phyloP scores from a whole-genome alignment of 2,888 invertebrate species.

The Lamproptera curius region DNA sequence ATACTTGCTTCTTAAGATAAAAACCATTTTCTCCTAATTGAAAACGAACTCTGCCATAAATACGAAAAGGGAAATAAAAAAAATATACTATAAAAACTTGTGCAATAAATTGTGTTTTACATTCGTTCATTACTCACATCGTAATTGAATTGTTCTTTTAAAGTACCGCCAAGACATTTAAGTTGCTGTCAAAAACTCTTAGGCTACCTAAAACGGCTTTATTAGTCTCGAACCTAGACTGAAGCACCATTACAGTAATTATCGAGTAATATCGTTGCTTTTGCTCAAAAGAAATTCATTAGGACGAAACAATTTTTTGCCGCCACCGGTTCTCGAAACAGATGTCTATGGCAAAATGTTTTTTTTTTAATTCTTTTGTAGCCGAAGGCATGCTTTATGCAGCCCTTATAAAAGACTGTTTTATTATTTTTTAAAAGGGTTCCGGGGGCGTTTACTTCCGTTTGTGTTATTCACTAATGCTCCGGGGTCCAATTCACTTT shows the following conservation, averaged over 20 bases:
- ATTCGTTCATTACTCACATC: no score
- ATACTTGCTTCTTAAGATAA: no score
- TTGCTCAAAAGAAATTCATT: conserved; percentile 15
- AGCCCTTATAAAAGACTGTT: conserved; percentile 33
- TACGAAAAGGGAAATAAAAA: no score
- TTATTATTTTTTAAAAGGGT: conserved; percentile 52
- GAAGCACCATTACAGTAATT: conserved; percentile 9
- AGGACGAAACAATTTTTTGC: conserved; percentile 13
- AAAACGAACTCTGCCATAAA: no score
- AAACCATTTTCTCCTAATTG: no score
- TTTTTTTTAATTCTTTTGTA: conserved; percentile 34
- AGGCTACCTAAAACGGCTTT: not conserved
- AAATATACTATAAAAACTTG: no score
- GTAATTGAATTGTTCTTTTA: no score
- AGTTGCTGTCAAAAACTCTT: not conserved
- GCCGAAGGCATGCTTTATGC: conserved; percentile 34
- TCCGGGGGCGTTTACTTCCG: conserved; percentile 52
- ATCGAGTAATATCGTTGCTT: conserved; percentile 3
- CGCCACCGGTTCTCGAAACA: conserved; percentile 20
- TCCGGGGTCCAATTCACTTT: conserved; percentile 38
- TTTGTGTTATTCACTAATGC: conserved; percentile 35
- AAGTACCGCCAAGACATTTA: no score
- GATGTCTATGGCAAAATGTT: conserved; percentile 24
- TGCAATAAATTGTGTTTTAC: no score
- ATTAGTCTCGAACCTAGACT: not conserved